phyloP scores from a whole-genome alignment of 1,140 invertebrate genomes.

The Eurosta solidaginis region DNA sequence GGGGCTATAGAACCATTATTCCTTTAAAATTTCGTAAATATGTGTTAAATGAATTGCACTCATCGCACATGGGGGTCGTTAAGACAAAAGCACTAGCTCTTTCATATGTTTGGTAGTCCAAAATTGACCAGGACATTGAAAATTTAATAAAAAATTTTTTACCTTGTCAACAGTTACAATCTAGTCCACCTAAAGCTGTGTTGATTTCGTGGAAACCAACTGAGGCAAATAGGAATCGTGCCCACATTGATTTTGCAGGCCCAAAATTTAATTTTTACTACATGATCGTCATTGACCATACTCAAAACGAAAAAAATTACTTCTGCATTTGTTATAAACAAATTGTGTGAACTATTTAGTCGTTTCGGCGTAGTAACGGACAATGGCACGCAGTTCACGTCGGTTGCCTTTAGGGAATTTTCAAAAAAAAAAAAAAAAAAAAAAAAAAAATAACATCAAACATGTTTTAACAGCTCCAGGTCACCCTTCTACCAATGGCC shows the following conservation, averaged over 20 bases:
- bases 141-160: conserved; percentile 23
- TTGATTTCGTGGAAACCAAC: conserved; percentile 31
- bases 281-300: neutral
- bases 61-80: too few species aligned
- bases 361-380: too few species aligned
- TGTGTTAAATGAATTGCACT: too few species aligned
- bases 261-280: neutral
- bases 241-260: neutral
- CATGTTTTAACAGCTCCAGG: too few species aligned
- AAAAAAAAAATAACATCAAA: too few species aligned
- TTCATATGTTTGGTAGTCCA: conserved; percentile 28
- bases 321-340: conserved; percentile 5
- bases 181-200: conserved; percentile 28
- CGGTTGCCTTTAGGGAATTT: conserved; percentile 15
- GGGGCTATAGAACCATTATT: conserved; percentile 30
- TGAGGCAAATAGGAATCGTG: neutral
- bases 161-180: neutral
- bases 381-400: too few species aligned
- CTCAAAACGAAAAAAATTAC: neutral
- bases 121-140: conserved; percentile 13
- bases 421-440: too few species aligned
- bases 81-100: too few species aligned
- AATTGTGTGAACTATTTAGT: conserved; percentile 12
- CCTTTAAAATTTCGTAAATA: too few species aligned
- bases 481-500: too few species aligned